Evolutionary conservation across 2,888 invertebrate species (phyloP).

Genomic region (Drosophila emarginata): DNA sequence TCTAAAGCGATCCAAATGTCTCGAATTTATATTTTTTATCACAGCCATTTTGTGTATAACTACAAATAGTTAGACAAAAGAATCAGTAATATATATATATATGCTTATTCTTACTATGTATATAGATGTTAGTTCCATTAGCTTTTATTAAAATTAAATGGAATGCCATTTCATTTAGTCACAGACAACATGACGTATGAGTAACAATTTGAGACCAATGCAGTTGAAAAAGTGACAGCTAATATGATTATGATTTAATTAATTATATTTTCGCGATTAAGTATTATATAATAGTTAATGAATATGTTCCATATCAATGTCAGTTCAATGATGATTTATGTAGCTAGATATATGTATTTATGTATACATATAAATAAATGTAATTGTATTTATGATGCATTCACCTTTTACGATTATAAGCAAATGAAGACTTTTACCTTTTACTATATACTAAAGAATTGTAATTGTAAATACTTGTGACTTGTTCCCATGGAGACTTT

Average conservation of each 20-base stretch:
- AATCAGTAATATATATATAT: neutral
- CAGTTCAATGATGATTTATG: neutral
- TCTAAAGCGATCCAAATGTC: constrained; percentile 61
- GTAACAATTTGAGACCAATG: neutral
- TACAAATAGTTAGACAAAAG: constrained; percentile 2
- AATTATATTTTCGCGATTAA: neutral
- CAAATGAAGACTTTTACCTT: constrained; percentile 50
- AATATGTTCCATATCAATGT: constrained; percentile 12
- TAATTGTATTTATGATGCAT: constrained; percentile 12
- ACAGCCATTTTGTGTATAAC: constrained; percentile 1
- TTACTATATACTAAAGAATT: constrained; percentile 9
- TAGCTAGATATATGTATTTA: neutral
- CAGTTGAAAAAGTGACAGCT: neutral
- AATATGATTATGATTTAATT: neutral
- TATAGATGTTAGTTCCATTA: neutral
- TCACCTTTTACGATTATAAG: constrained; percentile 36
- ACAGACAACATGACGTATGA: neutral
- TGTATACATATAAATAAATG: neutral
- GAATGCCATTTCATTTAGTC: neutral
- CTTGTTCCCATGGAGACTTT: constrained; percentile 4
- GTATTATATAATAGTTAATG: neutral
- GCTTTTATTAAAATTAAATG: neutral
- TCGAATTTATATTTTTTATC: constrained; percentile 38
- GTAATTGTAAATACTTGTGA: constrained; percentile 25
- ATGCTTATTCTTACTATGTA: neutral